Evolutionary conservation across 2,113 vertebrate genomes (phyloP).

Genomic region (Collichthys lucidus): DNA sequence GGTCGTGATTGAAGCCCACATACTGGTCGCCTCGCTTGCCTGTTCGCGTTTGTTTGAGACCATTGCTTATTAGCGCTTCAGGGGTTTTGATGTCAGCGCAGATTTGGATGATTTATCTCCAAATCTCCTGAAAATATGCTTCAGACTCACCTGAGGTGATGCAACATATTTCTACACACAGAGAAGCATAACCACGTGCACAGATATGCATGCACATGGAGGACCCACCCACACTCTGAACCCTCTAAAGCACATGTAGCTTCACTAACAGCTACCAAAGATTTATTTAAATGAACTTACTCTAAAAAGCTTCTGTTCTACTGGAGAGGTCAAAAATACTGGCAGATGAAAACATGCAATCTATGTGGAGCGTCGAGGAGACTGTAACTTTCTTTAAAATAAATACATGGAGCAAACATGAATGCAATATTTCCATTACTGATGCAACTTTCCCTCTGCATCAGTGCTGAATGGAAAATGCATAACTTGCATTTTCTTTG

Average conservation of each 20-base stretch:
- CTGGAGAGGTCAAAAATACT: too few species aligned
- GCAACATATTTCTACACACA: constrained; percentile 41
- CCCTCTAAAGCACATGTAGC: neutral
- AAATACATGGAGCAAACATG: neutral
- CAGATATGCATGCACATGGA: constrained; percentile 1
- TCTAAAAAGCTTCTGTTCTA: too few species aligned
- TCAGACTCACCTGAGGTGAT: constrained; percentile 64
- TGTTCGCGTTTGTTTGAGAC: constrained; percentile 61
- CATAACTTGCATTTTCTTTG: neutral
- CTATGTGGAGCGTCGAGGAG: too few species aligned
- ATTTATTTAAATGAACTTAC: neutral
- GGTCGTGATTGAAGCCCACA: constrained; percentile 57
- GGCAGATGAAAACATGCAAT: too few species aligned
- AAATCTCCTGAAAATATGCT: constrained; percentile 56
- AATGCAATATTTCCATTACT: neutral
- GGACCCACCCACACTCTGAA: constrained; percentile 9
- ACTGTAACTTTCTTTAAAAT: too few species aligned
- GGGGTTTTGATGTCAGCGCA: constrained; percentile 60
- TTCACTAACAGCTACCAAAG: neutral
- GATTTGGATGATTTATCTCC: constrained; percentile 66
- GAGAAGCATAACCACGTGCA: constrained; percentile 42
- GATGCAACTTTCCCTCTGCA: too few species aligned
- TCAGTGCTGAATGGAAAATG: too few species aligned
- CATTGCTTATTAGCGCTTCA: constrained; percentile 56
- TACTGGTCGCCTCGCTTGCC: constrained; percentile 50